Base-by-base conservation (phyloP, 2,888 invertebrate genomes). In the Cheilosia impressa region DNA sequence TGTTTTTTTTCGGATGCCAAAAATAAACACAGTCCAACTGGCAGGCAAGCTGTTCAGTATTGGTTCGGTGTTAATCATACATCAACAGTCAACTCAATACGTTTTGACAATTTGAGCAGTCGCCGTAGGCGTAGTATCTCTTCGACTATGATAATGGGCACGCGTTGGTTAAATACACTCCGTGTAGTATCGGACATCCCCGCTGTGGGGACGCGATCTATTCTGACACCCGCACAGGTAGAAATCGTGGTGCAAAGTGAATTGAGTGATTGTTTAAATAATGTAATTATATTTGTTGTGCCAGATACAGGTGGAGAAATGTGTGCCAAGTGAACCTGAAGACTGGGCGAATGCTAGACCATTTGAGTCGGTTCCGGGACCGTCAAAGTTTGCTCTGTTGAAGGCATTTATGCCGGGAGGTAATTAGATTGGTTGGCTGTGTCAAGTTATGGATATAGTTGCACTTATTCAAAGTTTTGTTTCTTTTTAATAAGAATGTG, bases 381-480 rank as follows among this genome's bases (percentile, higher is more conserved):
- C 85, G 15, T 72, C 85, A 50, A 85, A 81, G 19, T 81, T 38
- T 31, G 63, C 71, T 13, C 50, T 85, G 15, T 22, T 76, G 45
- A 85, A 57, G 45, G 85, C 81, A 1, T 85, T 85, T 15, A 77
- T 85, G 77, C 85, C 85, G 10, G 85, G 85, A 72, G 85, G 85
- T 15, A 2, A 55, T 15, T n/a, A 41, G 19, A n/a, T 53, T 58
- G 10, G 17, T 58, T 38, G 2, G 3, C 10, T 3, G 10, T 34
- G 34, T 27, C 27, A 6, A 27, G 27, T 27, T 27, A 27, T 27
- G 7, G 4, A 24, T 24, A 24, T 0, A 24, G 5, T 4, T 24
- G 0, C 24, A 24, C 24, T 24, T 4, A 27, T 27, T 19, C 0
- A 5, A 6, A 5, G 4, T 27, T 1, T 2, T 7, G 7, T 31